Evolutionary conservation across 2,888 invertebrate species (phyloP), one percentile per base, ranked within the genome.

Genomic region (Hermaeophaga mercurialis): DNA sequence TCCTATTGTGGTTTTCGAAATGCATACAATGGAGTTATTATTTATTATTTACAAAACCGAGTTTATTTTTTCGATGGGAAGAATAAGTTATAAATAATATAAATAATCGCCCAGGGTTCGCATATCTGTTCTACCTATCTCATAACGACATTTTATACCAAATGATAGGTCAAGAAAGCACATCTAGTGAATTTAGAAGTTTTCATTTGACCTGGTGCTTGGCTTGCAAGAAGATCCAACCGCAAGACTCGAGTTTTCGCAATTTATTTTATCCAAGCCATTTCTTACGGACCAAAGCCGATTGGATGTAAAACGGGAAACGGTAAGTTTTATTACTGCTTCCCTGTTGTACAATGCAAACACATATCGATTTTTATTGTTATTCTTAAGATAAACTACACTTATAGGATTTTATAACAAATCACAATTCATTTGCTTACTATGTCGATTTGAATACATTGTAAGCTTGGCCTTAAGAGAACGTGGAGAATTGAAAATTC

Each of bases 351-450:
- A 31, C 47, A 43, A 55, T 48, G 34, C 49, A 56, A 56, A 45
- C 49, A 28, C 38, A 49, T 39, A 56, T 49, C 18, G 56, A 56
- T 56, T 43, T 48, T 56, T 49, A 49, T 56, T 49, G 49, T 56
- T 45, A 31, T 56, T 45, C 22, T 12, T 26, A 19, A 22, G 49
- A 38, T 38, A 45, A 45, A 44, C 49, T 44, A 49, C 39, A 38
- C 45, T 31, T 48, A 45, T 38, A 17, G 49, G 44, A 45, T 48
- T 55, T 49, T 56, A 44, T 38, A 36, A 43, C 49, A 33, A 34
- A 19, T 28, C 28, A 39, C 38, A 49, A 33, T 49, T 18, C 28
- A 39, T 39, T 39, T 19, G 19, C 12, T 19, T 19, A 6, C 9
- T 12, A 22, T 5, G 9, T 19, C 17, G 7, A 7, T 38, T 39